Percentiles rank a stretch among this genome's conserved stretches.
phyloP scores from a whole-genome alignment of 2,888 invertebrate genomes.

The Sycophila texana region DNA sequence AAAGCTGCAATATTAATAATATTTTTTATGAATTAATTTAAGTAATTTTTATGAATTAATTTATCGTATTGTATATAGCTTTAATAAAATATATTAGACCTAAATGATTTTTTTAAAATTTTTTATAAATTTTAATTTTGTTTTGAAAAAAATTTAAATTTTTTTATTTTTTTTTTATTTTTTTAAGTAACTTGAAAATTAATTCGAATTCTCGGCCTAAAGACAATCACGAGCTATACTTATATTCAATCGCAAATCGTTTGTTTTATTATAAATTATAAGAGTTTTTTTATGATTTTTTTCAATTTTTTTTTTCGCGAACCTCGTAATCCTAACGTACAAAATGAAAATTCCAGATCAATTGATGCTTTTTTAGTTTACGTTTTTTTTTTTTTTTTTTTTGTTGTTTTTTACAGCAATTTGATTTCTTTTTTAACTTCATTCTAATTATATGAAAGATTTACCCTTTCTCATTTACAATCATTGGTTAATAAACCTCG shows the following conservation, averaged over 20 bases:
- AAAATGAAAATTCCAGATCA: constrained; percentile 37
- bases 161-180: constrained; percentile 47
- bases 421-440: not conserved
- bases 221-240: constrained; percentile 8
- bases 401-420: too few species aligned
- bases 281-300: too few species aligned
- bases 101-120: constrained; percentile 46
- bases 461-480: constrained; percentile 8
- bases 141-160: constrained; percentile 30
- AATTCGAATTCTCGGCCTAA: constrained; percentile 15
- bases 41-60: constrained; percentile 13
- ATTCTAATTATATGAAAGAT: not conserved
- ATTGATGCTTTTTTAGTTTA: not conserved
- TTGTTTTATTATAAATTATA: not conserved
- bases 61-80: constrained; percentile 29
- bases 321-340: not conserved
- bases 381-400: too few species aligned
- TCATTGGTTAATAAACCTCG: not conserved
- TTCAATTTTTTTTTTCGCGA: too few species aligned
- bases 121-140: constrained; percentile 41
- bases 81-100: constrained; percentile 32
- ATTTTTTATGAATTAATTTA: not conserved
- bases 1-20: constrained; percentile 13
- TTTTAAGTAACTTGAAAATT: constrained; percentile 37
- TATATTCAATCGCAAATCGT: constrained; percentile 32